Evolutionary conservation across 2,888 invertebrate species (phyloP).

Genomic region (Lepidocyrtoides sp.): DNA sequence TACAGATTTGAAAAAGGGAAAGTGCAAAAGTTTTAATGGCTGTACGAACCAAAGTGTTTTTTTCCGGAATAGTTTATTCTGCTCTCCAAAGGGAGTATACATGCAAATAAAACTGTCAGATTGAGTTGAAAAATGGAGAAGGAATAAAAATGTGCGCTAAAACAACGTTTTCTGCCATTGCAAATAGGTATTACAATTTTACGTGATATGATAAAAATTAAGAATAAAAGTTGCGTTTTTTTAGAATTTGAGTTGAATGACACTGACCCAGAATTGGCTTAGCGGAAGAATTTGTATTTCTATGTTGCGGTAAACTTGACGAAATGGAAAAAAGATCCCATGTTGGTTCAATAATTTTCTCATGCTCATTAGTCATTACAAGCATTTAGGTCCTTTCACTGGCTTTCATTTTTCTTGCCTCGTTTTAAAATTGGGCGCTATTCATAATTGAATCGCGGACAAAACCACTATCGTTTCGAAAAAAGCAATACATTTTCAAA

Average conservation of each 20-base stretch:
- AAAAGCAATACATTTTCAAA: too few species aligned
- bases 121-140: background rate
- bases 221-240: background rate
- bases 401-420: background rate
- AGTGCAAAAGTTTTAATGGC: conserved; percentile 31
- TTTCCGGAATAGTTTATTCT: background rate
- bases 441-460: too few species aligned
- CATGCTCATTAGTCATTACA: background rate
- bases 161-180: background rate
- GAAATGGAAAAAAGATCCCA: background rate
- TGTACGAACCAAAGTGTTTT: background rate
- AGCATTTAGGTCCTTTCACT: too few species aligned
- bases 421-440: background rate
- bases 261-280: conserved; percentile 6
- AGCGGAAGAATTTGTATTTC: background rate
- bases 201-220: background rate
- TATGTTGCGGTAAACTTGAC: conserved; percentile 18
- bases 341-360: conserved; percentile 7
- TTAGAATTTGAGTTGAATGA: background rate
- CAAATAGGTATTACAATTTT: background rate
- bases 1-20: background rate
- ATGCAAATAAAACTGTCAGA: background rate
- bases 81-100: background rate
- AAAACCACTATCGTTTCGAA: too few species aligned
- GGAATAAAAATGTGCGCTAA: background rate